Evolutionary conservation across 2,797 vertebrate genomes (phyloP), one percentile per base, ranked within the genome.

Genomic region (Coregonus sp.): DNA sequence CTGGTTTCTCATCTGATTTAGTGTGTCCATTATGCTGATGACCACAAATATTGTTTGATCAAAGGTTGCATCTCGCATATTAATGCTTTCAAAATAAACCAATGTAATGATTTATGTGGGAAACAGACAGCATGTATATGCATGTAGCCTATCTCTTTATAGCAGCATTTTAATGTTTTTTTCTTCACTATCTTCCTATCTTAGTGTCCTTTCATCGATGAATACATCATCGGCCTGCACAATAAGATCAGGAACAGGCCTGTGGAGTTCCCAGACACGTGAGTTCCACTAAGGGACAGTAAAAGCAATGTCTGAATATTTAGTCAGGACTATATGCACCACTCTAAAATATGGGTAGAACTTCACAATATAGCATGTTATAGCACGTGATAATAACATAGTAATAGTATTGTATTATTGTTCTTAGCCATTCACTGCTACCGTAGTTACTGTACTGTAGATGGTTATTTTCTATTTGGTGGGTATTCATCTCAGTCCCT

Each of bases 171-270:
- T 72, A n/a, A 70, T n/a, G 40, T 47, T 16, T 0, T 16, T 76
- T 54, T 50, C 78, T 50, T 82, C 3, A 25, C 20, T 25, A 56
- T 31, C 29, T 35, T 35, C 61, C 29, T 4, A 1, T 51, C 87
- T 20, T 88, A 99, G 98, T 98, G 97, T 84, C 97, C 97, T 63
- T 99, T 99, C 90, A 96, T 96, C 69, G 96, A 98, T 31, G 96
- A 98, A 16, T 97, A 95, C 86, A 95, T 99, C 76, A 89, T 98
- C 83, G 91, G 95, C 76, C 94, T 99, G 88, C 95, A 97, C 89
- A 95, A 93, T 82, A 97, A 97, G 93, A 99, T 99, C 90, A 98
- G 95, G 92, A 96, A 88, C 80, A 94, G 95, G 83, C 86, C 93
- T 0, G 96, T 99, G 79, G 94, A 95, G 79, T 98, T 97, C 84